A percentile compares a stretch with the other conserved stretches of the same genome.
Conservation (phyloP, 2,888 invertebrate species). For the Lycia hirtaria region DNA sequence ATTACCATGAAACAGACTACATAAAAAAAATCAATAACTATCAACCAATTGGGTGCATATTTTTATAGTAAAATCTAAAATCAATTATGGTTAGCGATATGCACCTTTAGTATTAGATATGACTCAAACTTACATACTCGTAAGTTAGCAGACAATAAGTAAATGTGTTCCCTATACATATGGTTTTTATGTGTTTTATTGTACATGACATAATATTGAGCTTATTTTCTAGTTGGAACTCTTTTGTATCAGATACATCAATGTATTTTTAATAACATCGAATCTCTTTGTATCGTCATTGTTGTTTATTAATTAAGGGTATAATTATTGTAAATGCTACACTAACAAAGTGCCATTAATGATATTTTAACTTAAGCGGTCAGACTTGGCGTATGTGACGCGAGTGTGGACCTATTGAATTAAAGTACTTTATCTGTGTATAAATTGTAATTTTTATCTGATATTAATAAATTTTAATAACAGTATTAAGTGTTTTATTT, state of each 20-base stretch:
- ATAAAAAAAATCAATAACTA: too few relatives aligned
- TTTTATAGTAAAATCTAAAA: too few relatives aligned
- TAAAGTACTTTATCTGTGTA: slow-evolving; percentile 38
- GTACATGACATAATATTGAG: too few relatives aligned
- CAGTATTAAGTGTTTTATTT: slow-evolving; percentile 30
- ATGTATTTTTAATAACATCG: slow-evolving; percentile 23
- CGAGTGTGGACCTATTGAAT: slow-evolving; percentile 17
- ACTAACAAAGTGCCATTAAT: slow-evolving; percentile 75
- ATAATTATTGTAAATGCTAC: slow-evolving; percentile 42
- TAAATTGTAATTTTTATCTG: slow-evolving; percentile 43
- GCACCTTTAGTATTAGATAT: too few relatives aligned
- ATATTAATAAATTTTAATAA: slow-evolving; percentile 43
- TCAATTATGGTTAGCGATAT: too few relatives aligned
- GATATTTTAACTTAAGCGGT: slow-evolving; percentile 56
- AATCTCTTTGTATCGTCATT: slow-evolving; percentile 35
- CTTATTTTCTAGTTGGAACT: too few relatives aligned
- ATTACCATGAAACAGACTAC: too few relatives aligned
- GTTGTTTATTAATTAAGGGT: slow-evolving; percentile 24
- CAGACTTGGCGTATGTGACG: slow-evolving; percentile 19
- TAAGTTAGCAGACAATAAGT: too few relatives aligned
- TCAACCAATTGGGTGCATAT: too few relatives aligned
- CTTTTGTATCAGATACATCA: neutral
- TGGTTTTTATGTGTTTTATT: too few relatives aligned
- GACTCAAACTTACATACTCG: too few relatives aligned
- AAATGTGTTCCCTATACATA: too few relatives aligned